Conservation (phyloP, 2,888 invertebrate species). For the Lottia scabra region DNA sequence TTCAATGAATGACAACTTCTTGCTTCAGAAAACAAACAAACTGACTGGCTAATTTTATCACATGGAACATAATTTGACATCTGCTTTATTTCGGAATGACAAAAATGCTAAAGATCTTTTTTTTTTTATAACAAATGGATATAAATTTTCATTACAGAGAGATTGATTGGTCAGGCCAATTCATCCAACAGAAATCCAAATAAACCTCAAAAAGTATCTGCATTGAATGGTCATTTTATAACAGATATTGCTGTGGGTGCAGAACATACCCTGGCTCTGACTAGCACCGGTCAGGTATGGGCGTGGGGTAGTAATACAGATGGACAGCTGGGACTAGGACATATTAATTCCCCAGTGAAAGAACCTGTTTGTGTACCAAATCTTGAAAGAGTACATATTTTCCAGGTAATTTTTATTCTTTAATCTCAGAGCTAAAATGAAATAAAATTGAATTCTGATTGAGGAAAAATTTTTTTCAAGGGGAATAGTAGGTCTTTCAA, state of each 20-base stretch:
- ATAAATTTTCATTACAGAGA: no score
- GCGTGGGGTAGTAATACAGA: slow-evolving; percentile 78
- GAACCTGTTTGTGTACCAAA: slow-evolving; percentile 74
- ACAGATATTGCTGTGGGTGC: slow-evolving; percentile 76
- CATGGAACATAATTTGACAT: no score
- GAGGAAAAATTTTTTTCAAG: no score
- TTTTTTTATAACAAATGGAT: no score
- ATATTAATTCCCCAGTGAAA: slow-evolving; percentile 72
- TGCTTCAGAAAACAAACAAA: no score
- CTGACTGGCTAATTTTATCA: no score
- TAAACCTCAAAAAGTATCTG: slow-evolving; percentile 73
- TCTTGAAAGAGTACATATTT: slow-evolving; percentile 73
- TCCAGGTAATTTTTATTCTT: slow-evolving; percentile 68
- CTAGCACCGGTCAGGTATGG: slow-evolving; percentile 74
- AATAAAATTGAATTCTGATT: no score
- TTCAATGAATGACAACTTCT: no score
- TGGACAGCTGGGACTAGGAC: slow-evolving; percentile 75
- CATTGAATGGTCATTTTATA: slow-evolving; percentile 72
- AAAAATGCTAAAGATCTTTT: no score
- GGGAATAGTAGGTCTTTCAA: no score
- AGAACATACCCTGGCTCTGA: slow-evolving; percentile 75
- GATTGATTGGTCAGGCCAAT: slow-evolving; percentile 74
- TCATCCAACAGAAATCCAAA: slow-evolving; percentile 70
- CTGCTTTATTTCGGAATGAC: no score
- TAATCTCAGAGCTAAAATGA: not conserved